These are phyloP conservation scores for Cyanoliseus patagonus DNA, from an alignment of 2,113 vertebrate species.

Conservation along the genomic window DNA sequence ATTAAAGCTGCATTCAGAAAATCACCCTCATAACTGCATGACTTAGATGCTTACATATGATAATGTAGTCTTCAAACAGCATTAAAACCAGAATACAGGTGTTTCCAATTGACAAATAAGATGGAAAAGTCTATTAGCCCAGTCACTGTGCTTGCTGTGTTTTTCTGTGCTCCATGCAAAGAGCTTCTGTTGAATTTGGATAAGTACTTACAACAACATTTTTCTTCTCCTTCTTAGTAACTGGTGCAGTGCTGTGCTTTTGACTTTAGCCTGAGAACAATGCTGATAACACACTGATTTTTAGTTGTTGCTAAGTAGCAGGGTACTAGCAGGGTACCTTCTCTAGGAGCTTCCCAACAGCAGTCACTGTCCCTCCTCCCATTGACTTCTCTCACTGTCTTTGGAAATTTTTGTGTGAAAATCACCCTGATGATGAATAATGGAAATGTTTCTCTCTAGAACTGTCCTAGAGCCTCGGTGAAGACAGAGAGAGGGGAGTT, in stretches of 20 bases:
- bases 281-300: no score
- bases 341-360: neutral
- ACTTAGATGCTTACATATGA: neutral
- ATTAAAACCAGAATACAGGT: neutral
- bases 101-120: neutral
- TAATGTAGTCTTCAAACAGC: neutral
- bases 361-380: neutral
- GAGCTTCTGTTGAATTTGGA: neutral
- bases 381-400: neutral
- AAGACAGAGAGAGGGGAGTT: neutral
- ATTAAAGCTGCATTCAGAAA: neutral
- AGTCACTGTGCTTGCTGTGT: neutral
- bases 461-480: neutral
- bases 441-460: neutral
- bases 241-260: no score
- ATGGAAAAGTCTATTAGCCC: neutral
- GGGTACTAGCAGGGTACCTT: neutral
- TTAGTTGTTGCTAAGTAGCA: no score
- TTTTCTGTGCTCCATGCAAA: neutral
- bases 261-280: no score
- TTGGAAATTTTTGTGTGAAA: neutral
- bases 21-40: neutral
- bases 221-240: neutral
- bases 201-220: neutral
- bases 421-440: neutral